A percentile compares a stretch with the other conserved stretches of the same genome.
Evolutionary conservation across 1,140 invertebrate genomes (phyloP).

Genomic region (Neodiprion fabricii): DNA sequence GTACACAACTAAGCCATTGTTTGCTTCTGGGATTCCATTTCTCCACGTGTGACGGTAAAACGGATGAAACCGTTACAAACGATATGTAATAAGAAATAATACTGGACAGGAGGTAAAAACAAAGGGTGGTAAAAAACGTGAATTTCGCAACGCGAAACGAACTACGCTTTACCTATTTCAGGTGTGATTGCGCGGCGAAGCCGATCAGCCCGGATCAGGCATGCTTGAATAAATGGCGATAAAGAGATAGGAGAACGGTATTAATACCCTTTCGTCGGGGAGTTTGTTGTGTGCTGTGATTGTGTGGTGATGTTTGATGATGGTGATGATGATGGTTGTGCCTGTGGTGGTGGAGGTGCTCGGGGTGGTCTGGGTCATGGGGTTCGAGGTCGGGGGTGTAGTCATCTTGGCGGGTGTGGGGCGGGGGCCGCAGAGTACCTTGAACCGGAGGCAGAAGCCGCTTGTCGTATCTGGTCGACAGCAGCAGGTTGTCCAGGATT

Average conservation of each 20-base stretch:
- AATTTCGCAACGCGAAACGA: too few species aligned
- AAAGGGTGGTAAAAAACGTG: too few species aligned
- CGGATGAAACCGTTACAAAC: too few species aligned
- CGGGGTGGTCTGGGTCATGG: slow-evolving; percentile 42
- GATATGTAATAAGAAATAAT: too few species aligned
- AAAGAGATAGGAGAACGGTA: neutral
- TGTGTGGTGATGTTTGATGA: slow-evolving; percentile 57
- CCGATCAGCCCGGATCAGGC: too few species aligned
- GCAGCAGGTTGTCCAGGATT: slow-evolving; percentile 82
- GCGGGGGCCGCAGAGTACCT: slow-evolving; percentile 68
- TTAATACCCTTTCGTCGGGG: slow-evolving; percentile 55
- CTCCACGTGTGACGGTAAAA: too few species aligned
- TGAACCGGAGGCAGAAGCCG: slow-evolving; percentile 83
- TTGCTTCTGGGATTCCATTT: too few species aligned
- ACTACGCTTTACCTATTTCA: too few species aligned
- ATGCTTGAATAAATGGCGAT: too few species aligned
- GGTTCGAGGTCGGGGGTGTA: slow-evolving; percentile 50
- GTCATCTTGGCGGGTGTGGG: slow-evolving; percentile 57
- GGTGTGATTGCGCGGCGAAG: too few species aligned
- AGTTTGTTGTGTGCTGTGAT: slow-evolving; percentile 59
- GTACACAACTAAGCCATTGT: too few species aligned
- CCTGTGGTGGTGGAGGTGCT: slow-evolving; percentile 56
- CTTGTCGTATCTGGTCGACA: slow-evolving; percentile 85
- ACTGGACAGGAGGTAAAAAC: too few species aligned
- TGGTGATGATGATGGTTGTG: slow-evolving; percentile 55